Percentiles rank a stretch among this genome's conserved stretches.
Evolutionary conservation across 2,113 vertebrate species (phyloP).

Genomic region (Bettongia penicillata): DNA sequence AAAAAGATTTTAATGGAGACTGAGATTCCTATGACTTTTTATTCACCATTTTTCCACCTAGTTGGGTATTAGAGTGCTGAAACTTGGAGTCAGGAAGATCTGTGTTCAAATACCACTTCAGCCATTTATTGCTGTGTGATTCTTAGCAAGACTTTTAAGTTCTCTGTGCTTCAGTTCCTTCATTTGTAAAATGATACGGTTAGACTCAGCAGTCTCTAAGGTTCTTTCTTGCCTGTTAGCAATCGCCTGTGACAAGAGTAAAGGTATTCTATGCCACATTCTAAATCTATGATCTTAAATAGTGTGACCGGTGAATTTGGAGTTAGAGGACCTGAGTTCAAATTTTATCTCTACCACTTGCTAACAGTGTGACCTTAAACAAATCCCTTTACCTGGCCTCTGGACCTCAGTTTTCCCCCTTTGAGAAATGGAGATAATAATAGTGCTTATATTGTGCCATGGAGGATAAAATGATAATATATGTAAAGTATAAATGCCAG

Average conservation of each 20-base stretch:
- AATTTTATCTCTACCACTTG: conserved; percentile 35
- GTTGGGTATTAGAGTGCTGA: not conserved
- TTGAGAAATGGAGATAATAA: not conserved
- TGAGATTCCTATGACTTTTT: not conserved
- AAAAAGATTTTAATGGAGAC: not conserved
- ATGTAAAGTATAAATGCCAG: not conserved
- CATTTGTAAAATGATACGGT: not conserved
- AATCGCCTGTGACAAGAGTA: no score
- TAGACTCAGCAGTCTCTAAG: not conserved
- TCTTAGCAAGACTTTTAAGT: not conserved
- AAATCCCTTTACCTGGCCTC: not conserved
- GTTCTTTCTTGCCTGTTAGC: not conserved
- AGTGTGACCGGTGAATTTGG: not conserved
- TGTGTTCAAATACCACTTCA: not conserved
- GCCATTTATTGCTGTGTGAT: not conserved
- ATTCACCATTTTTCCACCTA: not conserved
- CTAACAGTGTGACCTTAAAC: not conserved
- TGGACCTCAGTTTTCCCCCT: not conserved
- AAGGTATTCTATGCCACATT: not conserved
- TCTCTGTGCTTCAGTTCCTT: conserved; percentile 29
- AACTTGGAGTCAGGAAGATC: not conserved
- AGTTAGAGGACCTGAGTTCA: not conserved
- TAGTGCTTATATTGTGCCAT: not conserved
- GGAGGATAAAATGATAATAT: not conserved
- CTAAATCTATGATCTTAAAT: not conserved